phyloP scores from a whole-genome alignment of 2,797 vertebrate genomes.

The Threskiornis aethiopicus region DNA sequence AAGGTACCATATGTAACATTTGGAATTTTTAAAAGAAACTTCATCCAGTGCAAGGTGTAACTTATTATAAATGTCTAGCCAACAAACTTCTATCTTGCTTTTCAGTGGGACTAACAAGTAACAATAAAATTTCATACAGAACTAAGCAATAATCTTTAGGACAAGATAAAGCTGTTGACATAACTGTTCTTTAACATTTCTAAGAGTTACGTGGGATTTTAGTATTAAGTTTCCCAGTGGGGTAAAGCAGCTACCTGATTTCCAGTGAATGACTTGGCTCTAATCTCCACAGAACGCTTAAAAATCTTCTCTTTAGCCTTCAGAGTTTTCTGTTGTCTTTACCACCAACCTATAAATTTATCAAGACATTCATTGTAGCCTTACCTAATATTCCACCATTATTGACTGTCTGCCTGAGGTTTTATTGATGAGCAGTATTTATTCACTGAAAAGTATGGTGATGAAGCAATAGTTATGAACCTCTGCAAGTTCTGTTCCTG shows the following conservation, averaged over 20 bases:
- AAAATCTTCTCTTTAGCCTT: not conserved
- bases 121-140: not conserved
- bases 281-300: not conserved
- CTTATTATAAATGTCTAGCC: not conserved
- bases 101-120: not conserved
- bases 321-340: not conserved
- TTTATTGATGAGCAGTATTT: slow-evolving; percentile 13
- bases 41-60: not conserved
- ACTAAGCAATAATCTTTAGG: not conserved
- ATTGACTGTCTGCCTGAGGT: not conserved
- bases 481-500: not conserved
- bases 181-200: not conserved
- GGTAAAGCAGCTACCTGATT: not conserved
- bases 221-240: not conserved
- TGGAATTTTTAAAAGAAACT: not conserved
- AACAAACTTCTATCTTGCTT: not conserved
- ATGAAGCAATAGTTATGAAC: slow-evolving; percentile 5
- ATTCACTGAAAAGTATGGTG: not conserved
- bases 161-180: not conserved
- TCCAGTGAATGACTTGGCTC: not conserved
- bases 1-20: not conserved
- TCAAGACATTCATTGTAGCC: not conserved
- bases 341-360: not conserved
- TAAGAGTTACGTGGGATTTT: not conserved
- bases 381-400: slow-evolving; percentile 27